phyloP scores from a whole-genome alignment of 2,888 invertebrate species.

The Invenusta paracnida region DNA sequence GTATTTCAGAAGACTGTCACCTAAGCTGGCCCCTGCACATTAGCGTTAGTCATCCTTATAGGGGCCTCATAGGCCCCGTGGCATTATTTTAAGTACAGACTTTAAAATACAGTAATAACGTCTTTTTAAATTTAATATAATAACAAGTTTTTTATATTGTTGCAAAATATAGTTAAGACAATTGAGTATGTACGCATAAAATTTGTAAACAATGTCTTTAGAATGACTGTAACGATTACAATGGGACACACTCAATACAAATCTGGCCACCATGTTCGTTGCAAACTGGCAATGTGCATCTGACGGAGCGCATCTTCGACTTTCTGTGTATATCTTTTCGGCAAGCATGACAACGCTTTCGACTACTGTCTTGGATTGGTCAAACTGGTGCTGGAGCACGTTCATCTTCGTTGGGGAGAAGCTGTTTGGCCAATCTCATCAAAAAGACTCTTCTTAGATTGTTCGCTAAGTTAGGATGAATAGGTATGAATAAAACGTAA shows the following conservation, averaged over 20 bases:
- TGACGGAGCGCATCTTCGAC: constrained; percentile 11
- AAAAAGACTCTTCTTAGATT: neutral
- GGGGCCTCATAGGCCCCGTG: neutral
- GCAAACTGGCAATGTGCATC: neutral
- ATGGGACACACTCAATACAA: constrained; percentile 18
- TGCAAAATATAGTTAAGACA: constrained; percentile 12
- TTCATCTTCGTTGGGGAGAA: constrained; percentile 18
- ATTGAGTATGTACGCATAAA: neutral
- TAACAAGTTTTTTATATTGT: constrained; percentile 6
- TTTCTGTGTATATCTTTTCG: constrained; percentile 1
- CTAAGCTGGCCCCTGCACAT: too few relatives aligned
- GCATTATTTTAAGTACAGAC: neutral
- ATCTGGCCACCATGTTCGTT: constrained; percentile 8
- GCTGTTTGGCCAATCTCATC: constrained; percentile 5
- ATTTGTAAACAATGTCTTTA: constrained; percentile 10
- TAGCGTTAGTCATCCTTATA: too few relatives aligned
- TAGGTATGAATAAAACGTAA: constrained; percentile 21
- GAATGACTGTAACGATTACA: constrained; percentile 8
- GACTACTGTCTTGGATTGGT: constrained; percentile 4
- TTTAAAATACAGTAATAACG: constrained; percentile 6
- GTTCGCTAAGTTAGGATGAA: neutral
- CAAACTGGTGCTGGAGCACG: neutral
- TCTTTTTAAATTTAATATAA: neutral
- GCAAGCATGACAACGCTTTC: neutral
- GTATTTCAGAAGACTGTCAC: too few relatives aligned